Base-by-base conservation (phyloP, 2,113 vertebrate species). In the Melanostigma gelatinosum region DNA sequence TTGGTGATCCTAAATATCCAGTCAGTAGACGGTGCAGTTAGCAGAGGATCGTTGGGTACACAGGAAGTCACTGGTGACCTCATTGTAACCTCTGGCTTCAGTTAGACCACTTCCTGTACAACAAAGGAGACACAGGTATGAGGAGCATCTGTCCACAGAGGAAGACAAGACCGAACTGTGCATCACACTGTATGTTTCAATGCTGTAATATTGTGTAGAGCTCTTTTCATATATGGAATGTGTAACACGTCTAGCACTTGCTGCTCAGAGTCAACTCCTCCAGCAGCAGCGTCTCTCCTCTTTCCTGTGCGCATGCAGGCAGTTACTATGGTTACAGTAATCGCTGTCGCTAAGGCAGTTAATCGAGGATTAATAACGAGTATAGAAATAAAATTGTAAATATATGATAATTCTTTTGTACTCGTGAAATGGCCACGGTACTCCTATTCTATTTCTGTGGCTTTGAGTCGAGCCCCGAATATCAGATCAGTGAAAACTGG, bases 31-130 rank as follows among this genome's bases (percentile, higher is more conserved):
- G 1, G 91, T 90, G 70, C 94, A 96, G 84, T 95, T 93, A 20
- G 94, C 94, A 36, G 89, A 85, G 11, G 94, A 95, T 13, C 93
- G 91, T 44, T 95, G 94, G 22, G 94, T 95, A 63, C 95, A 95
- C 62, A 93, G 62, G 78, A 94, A 94, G 81, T 95, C 93, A 85
- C 93, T 95, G 85, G 95, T 95, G 18, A 95, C 80, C 82, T 95
- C 94, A 67, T 64, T 91, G 78, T 94, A 95, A 46, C 92, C 93
- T 24, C 91, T 86, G 58, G 83, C 91, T 48, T 89, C 82, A 16
- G 88, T 94, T 2, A 95, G 90, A 66, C 90, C 75, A 90, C 95
- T 94, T 73, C 93, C 93, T 95, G 88, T 85, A 78, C 6, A 79
- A 38, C 20, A 71, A 76, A 81, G 0, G 13, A 74, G 18, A 74